These are phyloP conservation scores for Carassius gibelio DNA, from an alignment of 2,113 vertebrate genomes.

Conservation along the genomic window DNA sequence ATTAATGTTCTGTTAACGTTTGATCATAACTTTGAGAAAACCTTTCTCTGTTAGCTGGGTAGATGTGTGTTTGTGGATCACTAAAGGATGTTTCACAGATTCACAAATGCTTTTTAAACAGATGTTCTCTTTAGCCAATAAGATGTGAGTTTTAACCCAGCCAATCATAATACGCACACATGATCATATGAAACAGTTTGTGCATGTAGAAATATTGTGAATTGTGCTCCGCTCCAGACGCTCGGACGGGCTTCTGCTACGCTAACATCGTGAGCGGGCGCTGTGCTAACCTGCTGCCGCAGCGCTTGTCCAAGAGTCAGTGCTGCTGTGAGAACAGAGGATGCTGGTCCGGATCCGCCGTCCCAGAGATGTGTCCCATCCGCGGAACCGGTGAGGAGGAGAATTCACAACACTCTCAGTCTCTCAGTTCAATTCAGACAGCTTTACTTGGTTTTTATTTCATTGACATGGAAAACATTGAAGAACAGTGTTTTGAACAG, in stretches of 20 bases:
- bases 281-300: slow-evolving; percentile 85
- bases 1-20: neutral
- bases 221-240: slow-evolving; percentile 74
- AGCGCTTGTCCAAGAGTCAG: slow-evolving; percentile 86
- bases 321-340: slow-evolving; percentile 91
- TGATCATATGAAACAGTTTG: no score
- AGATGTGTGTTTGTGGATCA: neutral
- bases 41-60: no score
- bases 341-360: slow-evolving; percentile 85
- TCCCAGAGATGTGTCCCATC: slow-evolving; percentile 92
- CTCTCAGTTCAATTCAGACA: neutral
- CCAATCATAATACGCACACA: no score
- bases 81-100: no score
- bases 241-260: slow-evolving; percentile 89
- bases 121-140: no score
- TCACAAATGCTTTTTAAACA: no score
- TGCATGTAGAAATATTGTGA: neutral
- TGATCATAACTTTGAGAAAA: neutral
- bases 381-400: slow-evolving; percentile 81
- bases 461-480: neutral
- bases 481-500: neutral
- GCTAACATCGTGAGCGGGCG: slow-evolving; percentile 83
- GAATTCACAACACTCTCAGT: neutral
- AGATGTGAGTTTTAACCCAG: neutral
- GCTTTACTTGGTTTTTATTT: neutral